Evolutionary conservation across 2,113 vertebrate genomes (phyloP), one percentile per base, ranked within the genome.

Genomic region (Brachypteracias leptosomus): DNA sequence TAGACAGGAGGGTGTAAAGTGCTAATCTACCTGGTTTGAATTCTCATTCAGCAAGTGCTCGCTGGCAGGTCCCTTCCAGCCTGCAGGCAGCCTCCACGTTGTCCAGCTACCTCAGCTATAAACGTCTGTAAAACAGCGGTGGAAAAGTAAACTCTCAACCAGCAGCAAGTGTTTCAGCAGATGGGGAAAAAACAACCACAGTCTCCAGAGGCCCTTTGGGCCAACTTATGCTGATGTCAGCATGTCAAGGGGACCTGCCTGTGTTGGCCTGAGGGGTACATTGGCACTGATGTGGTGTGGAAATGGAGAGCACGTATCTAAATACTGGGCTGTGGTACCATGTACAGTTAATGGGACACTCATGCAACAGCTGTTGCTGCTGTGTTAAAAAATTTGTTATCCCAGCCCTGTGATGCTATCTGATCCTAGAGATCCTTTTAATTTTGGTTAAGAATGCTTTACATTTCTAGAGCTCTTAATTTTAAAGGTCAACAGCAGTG

Each of bases 351-450:
- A 49, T 57, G 79, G 65, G 61, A 85, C 49, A 49, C 44, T 88
- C 1, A 0, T 68, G 46, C 58, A 51, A 82, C 71, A 95, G 85
- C 88, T 96, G 62, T 52, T 89, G 76, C 49, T 87, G 58, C 87
- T 86, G 71, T 83, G 75, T 86, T 93, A 96, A 90, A 88, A 93
- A 77, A 54, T 51, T 72, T 85, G 33, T 88, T 73, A 59, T 95
- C 49, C 72, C 46, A 51, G 47, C 31, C n/a, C 57, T 61, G 51
- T 86, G 95, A 90, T 96, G 80, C 47, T 63, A 61, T 94, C 92
- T 91, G 59, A 59, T 83, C 61, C 44, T 88, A 90, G 68, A 84
- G 68, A 88, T 96, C 61, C 19, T 68, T 86, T 89, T 85, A 82
- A 65, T 81, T 93, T 92, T 94, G 75, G 36, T 89, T 81, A 83